phyloP scores from a whole-genome alignment of 2,113 vertebrate genomes.

The Sterrhoptilus dennistouni region DNA sequence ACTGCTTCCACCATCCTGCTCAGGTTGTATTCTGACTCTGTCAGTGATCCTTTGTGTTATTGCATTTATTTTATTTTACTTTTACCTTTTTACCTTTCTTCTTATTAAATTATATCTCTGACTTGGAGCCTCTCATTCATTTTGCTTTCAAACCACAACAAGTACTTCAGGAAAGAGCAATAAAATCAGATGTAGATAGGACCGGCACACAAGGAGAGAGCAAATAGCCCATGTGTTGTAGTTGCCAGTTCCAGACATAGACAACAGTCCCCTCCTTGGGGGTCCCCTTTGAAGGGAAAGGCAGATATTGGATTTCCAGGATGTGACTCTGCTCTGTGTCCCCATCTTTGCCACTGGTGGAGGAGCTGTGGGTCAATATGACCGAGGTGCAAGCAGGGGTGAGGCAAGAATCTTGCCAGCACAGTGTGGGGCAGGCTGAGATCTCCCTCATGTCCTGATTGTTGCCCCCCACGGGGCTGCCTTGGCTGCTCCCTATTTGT shows the following conservation, averaged over 20 bases:
- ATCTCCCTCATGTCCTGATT: not conserved
- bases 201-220: not conserved
- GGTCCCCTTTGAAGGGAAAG: not conserved
- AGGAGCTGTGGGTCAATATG: not conserved
- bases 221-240: not conserved
- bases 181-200: not conserved
- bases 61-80: no score
- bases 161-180: not conserved
- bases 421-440: not conserved
- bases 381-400: not conserved
- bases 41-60: no score
- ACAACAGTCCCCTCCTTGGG: not conserved
- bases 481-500: not conserved
- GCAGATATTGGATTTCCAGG: not conserved
- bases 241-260: not conserved
- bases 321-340: not conserved
- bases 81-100: no score
- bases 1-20: no score
- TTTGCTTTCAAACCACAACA: no score
- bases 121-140: no score
- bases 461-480: accelerated
- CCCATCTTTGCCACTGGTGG: accelerated
- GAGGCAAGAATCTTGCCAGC: not conserved
- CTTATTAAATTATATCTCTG: no score
- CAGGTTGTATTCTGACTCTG: no score